These are phyloP conservation scores for Limenitis arthemis DNA, from an alignment of 2,888 invertebrate genomes.

Conservation along the genomic window DNA sequence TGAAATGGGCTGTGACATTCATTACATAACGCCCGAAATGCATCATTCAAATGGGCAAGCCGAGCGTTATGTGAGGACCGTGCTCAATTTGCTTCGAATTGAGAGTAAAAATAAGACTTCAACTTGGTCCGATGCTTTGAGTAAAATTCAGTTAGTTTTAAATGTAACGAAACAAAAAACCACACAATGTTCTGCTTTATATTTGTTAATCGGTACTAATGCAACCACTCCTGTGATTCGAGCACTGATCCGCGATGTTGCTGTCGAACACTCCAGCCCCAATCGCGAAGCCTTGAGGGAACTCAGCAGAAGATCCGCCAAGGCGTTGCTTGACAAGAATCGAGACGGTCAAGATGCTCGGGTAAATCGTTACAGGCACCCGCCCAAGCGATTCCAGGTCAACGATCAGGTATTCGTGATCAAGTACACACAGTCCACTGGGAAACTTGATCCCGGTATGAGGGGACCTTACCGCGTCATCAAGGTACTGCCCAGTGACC, in stretches of 20 bases:
- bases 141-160: slow-evolving; percentile 11
- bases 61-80: slow-evolving; percentile 13
- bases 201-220: slow-evolving; percentile 12
- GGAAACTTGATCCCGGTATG: slow-evolving; percentile 24
- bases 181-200: slow-evolving; percentile 10
- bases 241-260: slow-evolving; percentile 11
- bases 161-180: slow-evolving; percentile 17
- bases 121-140: slow-evolving; percentile 7
- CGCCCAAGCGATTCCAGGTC: slow-evolving; percentile 6
- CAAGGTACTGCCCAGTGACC: slow-evolving; percentile 3
- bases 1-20: slow-evolving; percentile 13
- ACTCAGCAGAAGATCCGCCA: slow-evolving; percentile 6
- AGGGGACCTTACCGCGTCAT: slow-evolving; percentile 19
- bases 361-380: slow-evolving; percentile 8
- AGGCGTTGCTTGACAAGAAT: neutral
- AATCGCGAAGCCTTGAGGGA: slow-evolving; percentile 13
- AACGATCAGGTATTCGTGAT: no score
- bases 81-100: slow-evolving; percentile 17
- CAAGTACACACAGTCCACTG: no score
- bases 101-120: slow-evolving; percentile 5
- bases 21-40: slow-evolving; percentile 18
- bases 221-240: slow-evolving; percentile 14
- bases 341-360: slow-evolving; percentile 14
- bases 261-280: neutral
- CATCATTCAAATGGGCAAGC: slow-evolving; percentile 20